Base-by-base conservation (phyloP, 2,888 invertebrate genomes). In the Cryptocheilus praepositus region DNA sequence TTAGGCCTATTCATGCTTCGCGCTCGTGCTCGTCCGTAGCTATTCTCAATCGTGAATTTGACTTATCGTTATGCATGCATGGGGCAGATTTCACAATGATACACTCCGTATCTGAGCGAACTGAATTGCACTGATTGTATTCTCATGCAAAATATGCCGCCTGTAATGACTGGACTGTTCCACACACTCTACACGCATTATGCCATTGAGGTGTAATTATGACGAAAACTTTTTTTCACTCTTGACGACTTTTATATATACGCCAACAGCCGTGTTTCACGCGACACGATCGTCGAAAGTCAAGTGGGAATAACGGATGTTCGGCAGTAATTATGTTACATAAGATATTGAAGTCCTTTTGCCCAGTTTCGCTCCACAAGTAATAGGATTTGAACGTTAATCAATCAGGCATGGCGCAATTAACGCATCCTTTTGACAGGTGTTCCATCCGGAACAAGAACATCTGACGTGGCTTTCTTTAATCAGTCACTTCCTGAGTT, bases 121-220 rank as follows among this genome's bases (percentile, higher is more conserved):
- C 76, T 85, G 83, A 85, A 85, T 85, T 78, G 85, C 81, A 76
- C 84, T 85, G 84, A 85, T 85, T 85, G 83, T 83, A 85, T 85
- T 85, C 82, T 84, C 81, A 85, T 85, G 84, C 81, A 85, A 84
- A 85, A 81, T 84, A 83, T 82, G 78, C 74, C 75, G 71, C 67
- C 67, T 64, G 70, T 74, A 70, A 76, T 76, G 79, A 58, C 72
- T 67, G 59, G 62, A 57, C 61, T 55, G 61, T 64, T 65, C 71
- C 55, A 67, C 45, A 46, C 67, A 45, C 68, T 66, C 68, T 57
- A 45, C 46, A 64, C 60, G 56, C 57, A 79, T 78, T 79, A 79
- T 61, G 49, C 49, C 56, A 44, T 55, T n/a, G 65, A 53, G 36
- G 57, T 62, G 67, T 83, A 80, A 81, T 74, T 73, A 77, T 75